phyloP scores from a whole-genome alignment of 2,113 vertebrate species.

The Silurus glanis region DNA sequence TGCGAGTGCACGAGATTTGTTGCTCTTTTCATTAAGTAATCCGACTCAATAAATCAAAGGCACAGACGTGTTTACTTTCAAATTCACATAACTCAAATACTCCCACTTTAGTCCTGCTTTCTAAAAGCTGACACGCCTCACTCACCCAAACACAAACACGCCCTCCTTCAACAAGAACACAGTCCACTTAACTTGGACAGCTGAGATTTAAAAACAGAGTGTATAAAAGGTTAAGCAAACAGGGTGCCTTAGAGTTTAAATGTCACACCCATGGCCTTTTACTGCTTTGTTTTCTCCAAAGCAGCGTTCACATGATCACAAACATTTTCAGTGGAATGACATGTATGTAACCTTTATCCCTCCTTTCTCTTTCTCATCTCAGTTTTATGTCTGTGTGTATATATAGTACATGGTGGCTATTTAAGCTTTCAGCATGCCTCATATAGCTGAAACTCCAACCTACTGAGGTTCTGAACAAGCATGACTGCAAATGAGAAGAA shows the following conservation, averaged over 20 bases:
- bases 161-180: slow-evolving; percentile 22
- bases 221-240: slow-evolving; percentile 44
- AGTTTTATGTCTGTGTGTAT: not conserved
- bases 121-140: slow-evolving; percentile 26
- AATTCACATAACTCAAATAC: slow-evolving; percentile 28
- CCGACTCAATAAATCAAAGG: slow-evolving; percentile 35
- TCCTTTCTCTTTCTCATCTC: slow-evolving; percentile 9
- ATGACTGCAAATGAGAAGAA: slow-evolving; percentile 14
- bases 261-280: slow-evolving; percentile 25
- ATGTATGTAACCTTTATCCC: slow-evolving; percentile 14
- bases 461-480: not conserved
- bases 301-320: slow-evolving; percentile 8
- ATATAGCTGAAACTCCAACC: not conserved
- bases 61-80: slow-evolving; percentile 23
- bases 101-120: slow-evolving; percentile 22
- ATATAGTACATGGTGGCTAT: slow-evolving; percentile 19
- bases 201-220: not conserved
- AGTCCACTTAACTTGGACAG: not conserved
- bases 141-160: slow-evolving; percentile 39
- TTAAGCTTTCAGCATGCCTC: slow-evolving; percentile 10
- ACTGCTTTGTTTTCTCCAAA: slow-evolving; percentile 29
- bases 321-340: not conserved
- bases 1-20: slow-evolving; percentile 16
- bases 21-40: slow-evolving; percentile 23
- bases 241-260: slow-evolving; percentile 13